Conservation (phyloP, 2,797 vertebrate genomes). For the Gastrophryne carolinensis region DNA sequence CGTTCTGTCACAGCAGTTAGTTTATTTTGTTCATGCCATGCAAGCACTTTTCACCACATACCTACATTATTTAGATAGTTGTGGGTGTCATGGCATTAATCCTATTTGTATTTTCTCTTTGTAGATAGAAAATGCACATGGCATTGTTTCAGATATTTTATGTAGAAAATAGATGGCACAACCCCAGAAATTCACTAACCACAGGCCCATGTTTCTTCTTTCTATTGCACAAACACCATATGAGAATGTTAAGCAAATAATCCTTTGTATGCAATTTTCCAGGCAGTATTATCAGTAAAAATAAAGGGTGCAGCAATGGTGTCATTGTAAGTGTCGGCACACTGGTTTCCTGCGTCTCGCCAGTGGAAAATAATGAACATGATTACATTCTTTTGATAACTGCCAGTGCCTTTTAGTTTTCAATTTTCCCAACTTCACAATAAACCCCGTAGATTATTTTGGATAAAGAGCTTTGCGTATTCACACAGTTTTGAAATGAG, state of each 20-base stretch:
- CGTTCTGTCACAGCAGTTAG: no score
- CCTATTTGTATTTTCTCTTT: neutral
- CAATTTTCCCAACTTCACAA: slow-evolving; percentile 44
- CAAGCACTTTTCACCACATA: neutral
- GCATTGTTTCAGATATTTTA: neutral
- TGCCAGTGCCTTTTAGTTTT: slow-evolving; percentile 23
- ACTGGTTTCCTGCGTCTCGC: neutral
- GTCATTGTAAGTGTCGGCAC: neutral
- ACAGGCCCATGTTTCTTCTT: neutral
- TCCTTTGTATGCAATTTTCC: neutral
- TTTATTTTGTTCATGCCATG: neutral
- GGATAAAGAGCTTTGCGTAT: slow-evolving; percentile 46
- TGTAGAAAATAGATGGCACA: neutral
- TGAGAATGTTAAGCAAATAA: neutral
- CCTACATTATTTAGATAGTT: no score
- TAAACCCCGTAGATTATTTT: slow-evolving; percentile 42
- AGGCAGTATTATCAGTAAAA: neutral
- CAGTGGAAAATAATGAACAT: slow-evolving; percentile 39
- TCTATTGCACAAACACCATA: neutral
- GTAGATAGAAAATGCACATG: neutral
- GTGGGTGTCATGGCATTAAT: neutral
- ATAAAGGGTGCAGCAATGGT: neutral
- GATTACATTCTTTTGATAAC: slow-evolving; percentile 39
- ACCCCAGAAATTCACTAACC: neutral
- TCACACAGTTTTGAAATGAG: slow-evolving; percentile 29